Percentiles rank a stretch among this genome's conserved stretches.
Conservation (phyloP, 2,888 invertebrate species). For the Corbicula japonica region DNA sequence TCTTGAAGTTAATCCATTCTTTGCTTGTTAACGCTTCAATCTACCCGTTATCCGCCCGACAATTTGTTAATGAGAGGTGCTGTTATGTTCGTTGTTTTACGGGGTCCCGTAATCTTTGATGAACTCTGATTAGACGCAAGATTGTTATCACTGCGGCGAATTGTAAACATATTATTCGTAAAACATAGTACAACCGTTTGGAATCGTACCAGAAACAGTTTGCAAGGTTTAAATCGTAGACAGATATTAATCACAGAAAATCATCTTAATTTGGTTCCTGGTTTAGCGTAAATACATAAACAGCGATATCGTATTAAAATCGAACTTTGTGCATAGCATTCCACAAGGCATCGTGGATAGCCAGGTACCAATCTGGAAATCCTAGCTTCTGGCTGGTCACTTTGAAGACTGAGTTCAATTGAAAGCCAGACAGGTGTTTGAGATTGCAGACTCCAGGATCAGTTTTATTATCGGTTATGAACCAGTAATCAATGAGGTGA, state of each 20-base stretch:
- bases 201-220: slow-evolving; percentile 25
- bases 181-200: slow-evolving; percentile 28
- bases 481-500: too few species aligned
- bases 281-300: too few species aligned
- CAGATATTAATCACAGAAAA: slow-evolving; percentile 26
- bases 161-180: slow-evolving; percentile 37
- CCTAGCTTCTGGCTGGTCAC: too few species aligned
- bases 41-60: slow-evolving; percentile 26
- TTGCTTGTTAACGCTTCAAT: slow-evolving; percentile 44
- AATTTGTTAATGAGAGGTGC: slow-evolving; percentile 26
- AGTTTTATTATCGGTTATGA: too few species aligned
- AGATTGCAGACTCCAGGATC: too few species aligned
- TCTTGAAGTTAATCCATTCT: slow-evolving; percentile 48
- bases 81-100: slow-evolving; percentile 24
- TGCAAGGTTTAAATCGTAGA: slow-evolving; percentile 32
- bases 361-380: too few species aligned
- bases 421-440: too few species aligned
- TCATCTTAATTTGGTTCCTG: slow-evolving; percentile 13
- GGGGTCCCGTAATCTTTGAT: slow-evolving; percentile 18
- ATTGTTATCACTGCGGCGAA: slow-evolving; percentile 1
- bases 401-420: too few species aligned
- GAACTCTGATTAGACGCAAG: slow-evolving; percentile 4
- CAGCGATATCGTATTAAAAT: too few species aligned
- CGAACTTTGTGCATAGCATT: too few species aligned
- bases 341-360: too few species aligned